phyloP scores from a whole-genome alignment of 2,797 vertebrate species.

The Melopsittacus undulatus region DNA sequence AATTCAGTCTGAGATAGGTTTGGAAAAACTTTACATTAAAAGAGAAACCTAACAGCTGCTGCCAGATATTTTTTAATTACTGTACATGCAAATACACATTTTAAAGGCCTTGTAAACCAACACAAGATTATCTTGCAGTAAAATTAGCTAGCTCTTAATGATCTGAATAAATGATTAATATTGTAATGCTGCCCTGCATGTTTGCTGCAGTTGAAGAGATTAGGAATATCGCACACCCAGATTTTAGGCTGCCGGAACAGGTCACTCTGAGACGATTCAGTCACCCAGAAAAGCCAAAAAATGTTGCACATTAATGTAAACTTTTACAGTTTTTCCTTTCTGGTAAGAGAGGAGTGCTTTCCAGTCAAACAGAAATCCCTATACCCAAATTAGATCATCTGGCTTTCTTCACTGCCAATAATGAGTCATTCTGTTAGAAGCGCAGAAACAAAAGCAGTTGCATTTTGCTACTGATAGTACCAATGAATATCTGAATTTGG shows the following conservation, averaged over 20 bases:
- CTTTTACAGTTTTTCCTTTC: neutral
- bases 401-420: neutral
- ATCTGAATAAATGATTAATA: neutral
- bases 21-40: conserved; percentile 19
- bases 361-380: conserved; percentile 17
- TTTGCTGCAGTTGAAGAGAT: neutral
- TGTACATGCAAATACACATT: neutral
- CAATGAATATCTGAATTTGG: neutral
- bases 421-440: neutral
- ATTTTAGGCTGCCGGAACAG: neutral
- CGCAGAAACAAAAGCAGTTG: neutral
- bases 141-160: neutral
- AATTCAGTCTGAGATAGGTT: neutral
- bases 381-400: neutral
- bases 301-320: neutral
- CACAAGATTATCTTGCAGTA: neutral
- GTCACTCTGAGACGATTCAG: neutral
- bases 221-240: neutral
- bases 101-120: neutral
- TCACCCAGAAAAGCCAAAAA: neutral
- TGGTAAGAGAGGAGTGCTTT: neutral
- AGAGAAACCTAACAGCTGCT: neutral
- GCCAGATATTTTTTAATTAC: neutral
- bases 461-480: neutral
- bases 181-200: neutral